These are phyloP conservation scores for Tricholauxania praeusta DNA, from an alignment of 2,888 invertebrate genomes.

Conservation along the genomic window DNA sequence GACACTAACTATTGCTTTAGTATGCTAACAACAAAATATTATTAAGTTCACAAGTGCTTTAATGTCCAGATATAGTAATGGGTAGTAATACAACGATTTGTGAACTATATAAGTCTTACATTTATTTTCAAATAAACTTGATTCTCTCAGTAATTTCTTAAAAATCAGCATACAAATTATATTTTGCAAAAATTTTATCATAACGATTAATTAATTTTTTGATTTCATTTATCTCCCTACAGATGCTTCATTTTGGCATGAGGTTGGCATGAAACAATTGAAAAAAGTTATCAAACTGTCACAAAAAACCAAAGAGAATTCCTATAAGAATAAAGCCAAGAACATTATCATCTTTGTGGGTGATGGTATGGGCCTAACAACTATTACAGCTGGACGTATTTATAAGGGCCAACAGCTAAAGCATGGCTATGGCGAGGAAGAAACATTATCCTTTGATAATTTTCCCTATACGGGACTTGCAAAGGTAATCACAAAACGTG, in stretches of 20 bases:
- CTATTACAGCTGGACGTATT: slow-evolving; percentile 75
- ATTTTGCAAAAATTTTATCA: no score
- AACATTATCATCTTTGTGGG: slow-evolving; percentile 77
- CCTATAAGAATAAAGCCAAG: slow-evolving; percentile 68
- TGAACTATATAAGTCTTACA: no score
- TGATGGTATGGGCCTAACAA: slow-evolving; percentile 77
- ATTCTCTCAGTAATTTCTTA: no score
- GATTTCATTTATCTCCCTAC: slow-evolving; percentile 20
- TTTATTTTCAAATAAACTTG: no score
- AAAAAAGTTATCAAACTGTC: slow-evolving; percentile 67
- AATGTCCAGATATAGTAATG: no score
- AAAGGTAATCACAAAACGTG: slow-evolving; percentile 68
- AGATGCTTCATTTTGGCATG: slow-evolving; percentile 63
- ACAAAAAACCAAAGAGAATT: slow-evolving; percentile 60
- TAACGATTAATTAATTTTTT: no score
- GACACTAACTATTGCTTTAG: no score
- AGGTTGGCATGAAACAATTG: slow-evolving; percentile 56
- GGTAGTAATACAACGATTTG: no score
- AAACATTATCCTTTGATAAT: slow-evolving; percentile 72
- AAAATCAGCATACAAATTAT: no score
- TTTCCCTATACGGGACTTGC: slow-evolving; percentile 74
- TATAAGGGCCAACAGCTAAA: slow-evolving; percentile 71
- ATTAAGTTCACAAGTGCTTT: no score
- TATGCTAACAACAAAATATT: no score
- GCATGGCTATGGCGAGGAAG: slow-evolving; percentile 71